Evolutionary conservation across 2,888 invertebrate genomes (phyloP), one percentile per base, ranked within the genome.

Genomic region (Pseudanteris insignis): DNA sequence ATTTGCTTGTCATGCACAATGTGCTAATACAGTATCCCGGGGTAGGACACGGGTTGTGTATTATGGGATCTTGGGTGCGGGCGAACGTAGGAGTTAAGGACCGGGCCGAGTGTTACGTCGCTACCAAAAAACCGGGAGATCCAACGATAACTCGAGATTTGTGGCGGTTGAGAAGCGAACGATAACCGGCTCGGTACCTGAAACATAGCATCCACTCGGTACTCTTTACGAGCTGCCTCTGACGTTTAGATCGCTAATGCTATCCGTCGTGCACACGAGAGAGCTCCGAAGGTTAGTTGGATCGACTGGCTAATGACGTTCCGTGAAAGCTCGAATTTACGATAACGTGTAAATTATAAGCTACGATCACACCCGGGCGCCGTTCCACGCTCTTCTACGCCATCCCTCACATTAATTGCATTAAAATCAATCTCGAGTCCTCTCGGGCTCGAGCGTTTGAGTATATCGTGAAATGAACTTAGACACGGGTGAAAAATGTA

Each of bases 61-160:
- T 55, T 67, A 64, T 64, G 59, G 57, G 57, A 64, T 59, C 51
- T 55, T 47, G 37, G 53, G 50, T 50, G 59, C 36, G 59, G 38
- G 50, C 44, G 59, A 44, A 30, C 55, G 54, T 55, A 41, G 47
- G 21, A 63, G 53, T 40, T 41, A 48, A 51, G 60, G 60, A 48
- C 57, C 53, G 53, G 53, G 33, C 47, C 55, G 43, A 60, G 60
- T 70, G 73, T 73, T 72, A 70, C 72, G 71, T 68, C 71, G 69
- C 69, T 69, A 73, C 73, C 73, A 70, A 76, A n/a, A 75, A 75
- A 76, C 70, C 71, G 64, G 68, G 65, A 74, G 76, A 76, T 76
- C 67, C 66, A 54, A 55, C 71, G 76, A 76, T 76, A 76, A 70
- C 59, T 46, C 51, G 64, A 75, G 76, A 76, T 76, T 76, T 76